phyloP scores from a whole-genome alignment of 2,113 vertebrate species.

The Etheostoma spectabile region DNA sequence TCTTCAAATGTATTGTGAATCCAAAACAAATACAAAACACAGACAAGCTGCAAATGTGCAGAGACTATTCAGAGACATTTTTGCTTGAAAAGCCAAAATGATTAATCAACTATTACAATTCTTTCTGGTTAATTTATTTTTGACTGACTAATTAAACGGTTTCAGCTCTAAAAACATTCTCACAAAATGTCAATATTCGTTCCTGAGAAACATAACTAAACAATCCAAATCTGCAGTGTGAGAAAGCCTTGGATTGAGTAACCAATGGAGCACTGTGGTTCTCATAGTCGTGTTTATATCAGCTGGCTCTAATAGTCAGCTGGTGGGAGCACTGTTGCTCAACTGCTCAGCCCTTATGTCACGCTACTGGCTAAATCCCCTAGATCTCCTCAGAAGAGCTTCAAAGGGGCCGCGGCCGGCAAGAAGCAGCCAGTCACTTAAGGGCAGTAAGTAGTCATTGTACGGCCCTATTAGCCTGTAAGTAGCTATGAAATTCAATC shows the following conservation, averaged over 20 bases:
- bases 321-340: constrained; percentile 76
- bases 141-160: not conserved
- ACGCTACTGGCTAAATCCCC: constrained; percentile 80
- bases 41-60: not conserved
- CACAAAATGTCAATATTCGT: not conserved
- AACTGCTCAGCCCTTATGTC: constrained; percentile 77
- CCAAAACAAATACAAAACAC: not conserved
- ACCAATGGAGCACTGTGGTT: constrained; percentile 20
- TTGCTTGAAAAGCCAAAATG: not conserved
- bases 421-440: constrained; percentile 76
- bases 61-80: not conserved
- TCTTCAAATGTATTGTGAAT: not conserved
- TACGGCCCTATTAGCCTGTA: constrained; percentile 81
- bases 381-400: constrained; percentile 73
- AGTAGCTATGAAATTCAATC: constrained; percentile 87
- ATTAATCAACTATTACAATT: not conserved
- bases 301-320: constrained; percentile 81
- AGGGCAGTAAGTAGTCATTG: constrained; percentile 79
- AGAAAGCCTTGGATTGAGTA: constrained; percentile 51
- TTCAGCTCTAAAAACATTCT: not conserved
- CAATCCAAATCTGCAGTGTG: constrained; percentile 16
- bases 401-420: constrained; percentile 72
- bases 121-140: not conserved
- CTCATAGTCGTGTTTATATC: constrained; percentile 71
- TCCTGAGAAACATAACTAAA: not conserved